Evolutionary conservation across 1,140 invertebrate species (phyloP), one percentile per base, ranked within the genome.

Genomic region (Heliconius nattereri): DNA sequence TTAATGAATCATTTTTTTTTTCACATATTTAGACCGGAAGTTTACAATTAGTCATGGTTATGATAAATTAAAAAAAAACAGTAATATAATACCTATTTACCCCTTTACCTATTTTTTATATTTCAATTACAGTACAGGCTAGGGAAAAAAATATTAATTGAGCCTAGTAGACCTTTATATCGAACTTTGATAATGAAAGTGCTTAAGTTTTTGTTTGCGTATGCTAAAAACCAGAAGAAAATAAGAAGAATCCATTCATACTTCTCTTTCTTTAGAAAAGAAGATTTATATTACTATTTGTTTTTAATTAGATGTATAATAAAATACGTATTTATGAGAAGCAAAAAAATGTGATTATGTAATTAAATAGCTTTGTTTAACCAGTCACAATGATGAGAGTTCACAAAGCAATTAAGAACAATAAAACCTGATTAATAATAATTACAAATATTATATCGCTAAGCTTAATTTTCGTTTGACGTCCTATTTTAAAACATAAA

Each of bases 331-430:
- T 66, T 66, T 66, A 29, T 26, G 26, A 66, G 11, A 16, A 29
- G 13, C 32, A 9, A 66, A 66, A 66, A 23, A 66, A 16, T 16
- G 2, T 7, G 60, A 29, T 66, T 26, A 66, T 66, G 9, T 66
- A 66, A 19, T 66, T 66, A 45, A 45, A 11, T 11, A 29, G 26
- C 60, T 66, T 66, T 66, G 26, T 66, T 66, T 26, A 11, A 29
- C 26, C 9, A 66, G 23, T 13, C 23, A 66, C 60, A 66, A 66
- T 66, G 60, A 29, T 66, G 60, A 66, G 60, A 66, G 60, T 66
- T 66, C 11, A 16, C 60, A 29, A 16, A 66, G 26, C 60, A 26
- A 66, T 66, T 66, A 29, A 19, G 26, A 29, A n/a, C 29, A 66
- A 66, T 66, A 29, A 66, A 29, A 66, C 13, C 26, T 11, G 2